Percentiles rank a stretch among this genome's conserved stretches.
Evolutionary conservation across 2,888 invertebrate species (phyloP).

Genomic region (Corbicula japonica): DNA sequence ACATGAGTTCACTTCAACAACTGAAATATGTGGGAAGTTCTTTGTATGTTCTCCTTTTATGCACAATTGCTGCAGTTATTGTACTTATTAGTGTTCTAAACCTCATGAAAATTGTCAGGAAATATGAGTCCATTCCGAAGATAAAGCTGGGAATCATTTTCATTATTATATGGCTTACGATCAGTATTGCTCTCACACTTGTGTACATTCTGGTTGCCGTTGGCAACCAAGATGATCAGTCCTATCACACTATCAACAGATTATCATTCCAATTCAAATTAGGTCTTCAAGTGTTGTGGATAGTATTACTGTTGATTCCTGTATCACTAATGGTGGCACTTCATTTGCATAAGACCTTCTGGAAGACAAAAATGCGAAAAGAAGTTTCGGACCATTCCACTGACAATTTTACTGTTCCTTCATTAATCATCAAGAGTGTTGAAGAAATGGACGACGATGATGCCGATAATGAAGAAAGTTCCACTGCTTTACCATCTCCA

Average conservation of each 20-base stretch:
- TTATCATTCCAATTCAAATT: constrained; percentile 71
- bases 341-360: constrained; percentile 46
- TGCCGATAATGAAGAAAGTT: constrained; percentile 59
- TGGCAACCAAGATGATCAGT: constrained; percentile 42
- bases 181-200: constrained; percentile 63
- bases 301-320: constrained; percentile 56
- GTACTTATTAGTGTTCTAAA: constrained; percentile 71
- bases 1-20: constrained; percentile 46
- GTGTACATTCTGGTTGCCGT: constrained; percentile 71
- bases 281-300: constrained; percentile 66
- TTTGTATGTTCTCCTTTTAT: constrained; percentile 74
- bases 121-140: constrained; percentile 64
- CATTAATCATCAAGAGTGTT: constrained; percentile 69
- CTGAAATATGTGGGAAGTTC: constrained; percentile 73
- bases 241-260: constrained; percentile 67
- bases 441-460: constrained; percentile 68
- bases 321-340: constrained; percentile 55
- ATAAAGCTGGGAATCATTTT: constrained; percentile 60
- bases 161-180: constrained; percentile 52
- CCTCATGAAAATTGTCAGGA: constrained; percentile 58
- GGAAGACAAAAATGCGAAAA: constrained; percentile 48
- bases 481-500: constrained; percentile 57
- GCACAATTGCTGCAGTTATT: constrained; percentile 70
- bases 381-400: constrained; percentile 68
- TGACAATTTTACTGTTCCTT: constrained; percentile 71